Conservation (phyloP, 2,888 invertebrate genomes). For the Cosmopolites sordidus region DNA sequence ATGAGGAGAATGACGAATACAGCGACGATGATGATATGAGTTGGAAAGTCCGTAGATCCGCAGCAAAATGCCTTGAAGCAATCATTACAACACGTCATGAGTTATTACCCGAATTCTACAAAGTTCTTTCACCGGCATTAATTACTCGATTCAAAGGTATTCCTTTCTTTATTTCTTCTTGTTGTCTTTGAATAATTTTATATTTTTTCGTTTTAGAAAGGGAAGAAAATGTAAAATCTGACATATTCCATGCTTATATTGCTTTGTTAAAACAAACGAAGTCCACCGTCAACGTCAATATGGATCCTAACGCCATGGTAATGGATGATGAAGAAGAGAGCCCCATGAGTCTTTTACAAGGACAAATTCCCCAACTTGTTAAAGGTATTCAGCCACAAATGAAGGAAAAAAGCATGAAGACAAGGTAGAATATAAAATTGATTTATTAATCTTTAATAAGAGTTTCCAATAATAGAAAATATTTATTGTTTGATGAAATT, state of each 20-base stretch:
- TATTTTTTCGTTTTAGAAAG: conserved; percentile 61
- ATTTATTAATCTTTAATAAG: not conserved
- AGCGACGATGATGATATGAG: conserved; percentile 99
- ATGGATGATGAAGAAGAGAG: conserved; percentile 64
- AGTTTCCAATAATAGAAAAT: too few species aligned
- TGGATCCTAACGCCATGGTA: conserved; percentile 63
- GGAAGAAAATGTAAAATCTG: conserved; percentile 98
- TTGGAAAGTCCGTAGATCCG: conserved; percentile 95
- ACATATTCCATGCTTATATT: conserved; percentile 95
- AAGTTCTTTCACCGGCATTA: conserved; percentile 82
- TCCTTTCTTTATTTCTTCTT: too few species aligned
- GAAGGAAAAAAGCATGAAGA: conserved; percentile 80
- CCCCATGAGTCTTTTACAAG: conserved; percentile 57
- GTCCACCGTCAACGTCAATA: conserved; percentile 60
- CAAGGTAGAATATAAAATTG: conserved; percentile 65
- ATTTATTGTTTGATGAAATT: too few species aligned
- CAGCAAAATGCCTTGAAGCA: conserved; percentile 96
- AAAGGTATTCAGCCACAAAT: conserved; percentile 85
- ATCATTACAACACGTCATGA: conserved; percentile 91
- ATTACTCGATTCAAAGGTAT: conserved; percentile 89
- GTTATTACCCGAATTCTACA: conserved; percentile 83
- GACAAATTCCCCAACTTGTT: conserved; percentile 72
- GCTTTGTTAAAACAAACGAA: conserved; percentile 87
- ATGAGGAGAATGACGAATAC: conserved; percentile 87
- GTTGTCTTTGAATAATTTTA: not conserved